phyloP scores from a whole-genome alignment of 2,797 vertebrate genomes.

The Buphagus erythrorhynchus region DNA sequence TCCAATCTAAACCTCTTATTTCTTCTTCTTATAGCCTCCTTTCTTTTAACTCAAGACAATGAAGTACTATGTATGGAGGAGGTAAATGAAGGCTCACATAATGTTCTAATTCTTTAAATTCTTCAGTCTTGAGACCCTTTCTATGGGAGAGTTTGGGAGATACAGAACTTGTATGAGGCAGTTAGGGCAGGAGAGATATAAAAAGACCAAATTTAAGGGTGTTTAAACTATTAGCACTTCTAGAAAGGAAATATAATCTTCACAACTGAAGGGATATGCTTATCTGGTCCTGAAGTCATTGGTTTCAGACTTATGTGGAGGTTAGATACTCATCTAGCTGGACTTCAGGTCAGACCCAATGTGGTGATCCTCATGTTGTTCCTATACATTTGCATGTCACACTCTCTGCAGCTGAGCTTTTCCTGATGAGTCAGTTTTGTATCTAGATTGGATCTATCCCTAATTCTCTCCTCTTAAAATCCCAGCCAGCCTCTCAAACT shows the following conservation, averaged over 20 bases:
- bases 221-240: neutral
- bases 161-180: neutral
- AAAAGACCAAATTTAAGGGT: neutral
- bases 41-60: neutral
- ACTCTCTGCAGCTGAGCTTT: neutral
- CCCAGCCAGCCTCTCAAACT: neutral
- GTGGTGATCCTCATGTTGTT: neutral
- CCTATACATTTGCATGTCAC: neutral
- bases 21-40: neutral
- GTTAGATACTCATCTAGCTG: neutral
- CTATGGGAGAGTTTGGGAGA: neutral
- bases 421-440: neutral
- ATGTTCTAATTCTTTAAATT: neutral
- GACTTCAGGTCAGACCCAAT: neutral
- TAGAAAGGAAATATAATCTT: neutral
- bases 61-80: neutral
- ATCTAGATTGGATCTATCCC: neutral
- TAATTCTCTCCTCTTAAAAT: neutral
- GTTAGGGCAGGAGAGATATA: neutral
- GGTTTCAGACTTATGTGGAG: neutral
- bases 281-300: neutral
- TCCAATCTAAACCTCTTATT: neutral
- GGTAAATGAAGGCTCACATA: neutral
- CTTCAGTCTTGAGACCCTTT: neutral
- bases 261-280: neutral